A percentile compares a stretch with the other conserved stretches of the same genome.
phyloP scores from a whole-genome alignment of 2,113 vertebrate genomes.

The Megaceryle torquata region DNA sequence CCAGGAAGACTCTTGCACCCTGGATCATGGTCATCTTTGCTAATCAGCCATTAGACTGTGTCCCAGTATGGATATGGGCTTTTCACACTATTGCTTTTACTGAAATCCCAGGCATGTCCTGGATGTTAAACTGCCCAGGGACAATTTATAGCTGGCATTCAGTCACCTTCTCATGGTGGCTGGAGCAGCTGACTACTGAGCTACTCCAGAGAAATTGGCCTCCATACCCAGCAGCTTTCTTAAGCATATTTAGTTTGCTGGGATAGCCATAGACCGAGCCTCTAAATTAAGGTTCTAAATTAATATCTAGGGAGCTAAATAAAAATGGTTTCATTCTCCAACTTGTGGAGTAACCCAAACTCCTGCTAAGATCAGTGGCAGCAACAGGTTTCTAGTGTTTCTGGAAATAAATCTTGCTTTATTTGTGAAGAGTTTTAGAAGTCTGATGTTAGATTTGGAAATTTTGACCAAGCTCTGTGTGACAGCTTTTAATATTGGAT shows the following conservation, averaged over 20 bases:
- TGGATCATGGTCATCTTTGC: not conserved
- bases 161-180: not conserved
- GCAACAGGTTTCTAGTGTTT: not conserved
- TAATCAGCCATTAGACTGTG: not conserved
- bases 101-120: not conserved
- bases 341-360: not conserved
- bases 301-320: not conserved
- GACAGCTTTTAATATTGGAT: not conserved
- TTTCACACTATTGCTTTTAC: not conserved
- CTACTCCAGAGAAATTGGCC: not conserved
- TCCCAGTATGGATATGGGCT: not conserved
- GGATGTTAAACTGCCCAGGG: not conserved
- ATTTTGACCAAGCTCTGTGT: not conserved
- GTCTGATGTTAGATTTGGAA: not conserved
- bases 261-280: not conserved
- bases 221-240: not conserved
- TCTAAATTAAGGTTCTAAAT: not conserved
- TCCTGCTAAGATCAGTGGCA: not conserved
- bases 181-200: not conserved
- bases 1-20: not conserved
- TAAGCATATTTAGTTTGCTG: not conserved
- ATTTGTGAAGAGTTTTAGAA: not conserved
- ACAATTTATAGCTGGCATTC: not conserved
- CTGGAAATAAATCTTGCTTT: not conserved
- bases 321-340: not conserved